These are phyloP conservation scores for Cylindroiulus punctatus DNA, from an alignment of 2,888 invertebrate species.

Conservation along the genomic window DNA sequence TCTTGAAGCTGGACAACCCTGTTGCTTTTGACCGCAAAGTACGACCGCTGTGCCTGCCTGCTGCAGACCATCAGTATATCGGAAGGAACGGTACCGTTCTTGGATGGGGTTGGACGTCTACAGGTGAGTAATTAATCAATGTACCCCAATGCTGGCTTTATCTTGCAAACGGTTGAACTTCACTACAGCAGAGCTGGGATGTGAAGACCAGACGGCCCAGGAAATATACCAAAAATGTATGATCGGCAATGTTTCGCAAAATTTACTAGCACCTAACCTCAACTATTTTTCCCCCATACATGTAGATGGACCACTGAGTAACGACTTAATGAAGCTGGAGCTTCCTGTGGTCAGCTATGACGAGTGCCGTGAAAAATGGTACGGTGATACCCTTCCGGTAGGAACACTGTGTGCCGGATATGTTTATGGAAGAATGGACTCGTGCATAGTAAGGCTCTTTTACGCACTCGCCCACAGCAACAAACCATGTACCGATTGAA, in stretches of 20 bases:
- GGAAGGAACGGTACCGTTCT: slow-evolving; percentile 54
- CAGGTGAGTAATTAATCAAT: not conserved
- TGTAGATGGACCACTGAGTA: slow-evolving; percentile 20
- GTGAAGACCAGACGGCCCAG: too few relatives aligned
- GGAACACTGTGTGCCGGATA: slow-evolving; percentile 55
- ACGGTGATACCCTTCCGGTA: not conserved
- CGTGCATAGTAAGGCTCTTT: slow-evolving; percentile 49
- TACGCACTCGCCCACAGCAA: not conserved
- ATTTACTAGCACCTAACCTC: too few relatives aligned
- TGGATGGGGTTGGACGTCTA: slow-evolving; percentile 54
- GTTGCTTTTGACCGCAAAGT: slow-evolving; percentile 51
- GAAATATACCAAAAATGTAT: too few relatives aligned
- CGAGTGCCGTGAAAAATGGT: slow-evolving; percentile 54
- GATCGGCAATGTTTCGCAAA: too few relatives aligned
- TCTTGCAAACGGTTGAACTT: too few relatives aligned
- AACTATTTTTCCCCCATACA: slow-evolving; percentile 13
- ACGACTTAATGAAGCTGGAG: slow-evolving; percentile 46
- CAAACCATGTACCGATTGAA: too few relatives aligned
- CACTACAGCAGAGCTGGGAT: too few relatives aligned
- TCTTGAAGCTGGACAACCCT: slow-evolving; percentile 53
- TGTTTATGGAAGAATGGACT: slow-evolving; percentile 25
- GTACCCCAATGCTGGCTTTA: too few relatives aligned
- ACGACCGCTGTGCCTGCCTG: slow-evolving; percentile 54
- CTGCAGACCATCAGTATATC: slow-evolving; percentile 40
- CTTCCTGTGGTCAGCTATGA: slow-evolving; percentile 50